Conservation (phyloP, 2,888 invertebrate genomes). For the Biston betularia region DNA sequence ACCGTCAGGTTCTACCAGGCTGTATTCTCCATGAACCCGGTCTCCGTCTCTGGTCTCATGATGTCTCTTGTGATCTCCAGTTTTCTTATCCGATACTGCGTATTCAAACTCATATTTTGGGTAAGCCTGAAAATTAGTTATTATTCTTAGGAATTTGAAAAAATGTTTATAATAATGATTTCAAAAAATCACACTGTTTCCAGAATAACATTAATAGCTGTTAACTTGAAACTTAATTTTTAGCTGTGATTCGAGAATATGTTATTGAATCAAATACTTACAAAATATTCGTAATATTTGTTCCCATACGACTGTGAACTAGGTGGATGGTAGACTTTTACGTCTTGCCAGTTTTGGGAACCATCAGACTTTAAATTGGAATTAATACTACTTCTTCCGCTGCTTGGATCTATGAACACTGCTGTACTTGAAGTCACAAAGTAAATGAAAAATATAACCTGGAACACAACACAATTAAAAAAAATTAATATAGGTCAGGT, state of each 20-base stretch:
- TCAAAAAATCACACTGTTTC: no score
- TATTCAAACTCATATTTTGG: constrained; percentile 87
- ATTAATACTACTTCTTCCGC: constrained; percentile 43
- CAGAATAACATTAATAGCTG: no score
- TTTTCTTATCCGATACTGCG: constrained; percentile 85
- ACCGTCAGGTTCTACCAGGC: constrained; percentile 85
- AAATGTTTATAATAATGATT: no score
- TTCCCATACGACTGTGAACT: constrained; percentile 57
- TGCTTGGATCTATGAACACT: constrained; percentile 63
- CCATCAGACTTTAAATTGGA: constrained; percentile 23
- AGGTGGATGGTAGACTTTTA: constrained; percentile 69
- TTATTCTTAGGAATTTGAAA: no score
- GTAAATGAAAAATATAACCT: constrained; percentile 67
- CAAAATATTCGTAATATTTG: constrained; percentile 65
- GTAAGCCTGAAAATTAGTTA: constrained; percentile 70
- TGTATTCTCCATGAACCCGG: constrained; percentile 85
- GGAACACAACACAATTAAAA: constrained; percentile 51
- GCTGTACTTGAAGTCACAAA: constrained; percentile 62
- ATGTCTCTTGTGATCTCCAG: constrained; percentile 86
- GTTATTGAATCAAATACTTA: constrained; percentile 56
- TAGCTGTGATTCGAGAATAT: no score
- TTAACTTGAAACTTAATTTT: neutral
- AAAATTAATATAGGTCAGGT: neutral
- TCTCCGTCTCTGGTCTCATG: constrained; percentile 84
- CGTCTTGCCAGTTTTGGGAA: constrained; percentile 66